A percentile compares a stretch with the other conserved stretches of the same genome.
phyloP scores from a whole-genome alignment of 1,140 invertebrate genomes.

The Heliothis subflexa region DNA sequence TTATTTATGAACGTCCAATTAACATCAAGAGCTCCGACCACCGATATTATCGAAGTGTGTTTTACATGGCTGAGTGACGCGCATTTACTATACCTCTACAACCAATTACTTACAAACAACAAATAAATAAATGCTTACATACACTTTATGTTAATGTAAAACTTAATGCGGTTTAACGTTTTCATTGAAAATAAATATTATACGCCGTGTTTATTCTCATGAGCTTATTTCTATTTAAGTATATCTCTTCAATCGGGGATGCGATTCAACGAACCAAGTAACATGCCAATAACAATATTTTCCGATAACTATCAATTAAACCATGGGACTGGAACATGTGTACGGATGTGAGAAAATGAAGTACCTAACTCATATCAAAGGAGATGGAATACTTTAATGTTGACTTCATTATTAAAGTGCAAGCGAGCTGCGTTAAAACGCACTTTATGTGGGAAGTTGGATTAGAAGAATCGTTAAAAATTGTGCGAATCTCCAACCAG shows the following conservation, averaged over 20 bases:
- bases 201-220: slow-evolving; percentile 3
- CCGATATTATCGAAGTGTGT: not conserved
- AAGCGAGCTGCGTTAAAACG: no score
- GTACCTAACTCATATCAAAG: not conserved
- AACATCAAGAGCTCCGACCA: not conserved
- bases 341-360: not conserved
- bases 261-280: slow-evolving; percentile 10
- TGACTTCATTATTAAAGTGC: not conserved
- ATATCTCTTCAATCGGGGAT: slow-evolving; percentile 17
- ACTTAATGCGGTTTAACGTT: not conserved
- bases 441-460: no score
- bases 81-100: not conserved
- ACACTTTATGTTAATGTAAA: not conserved
- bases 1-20: not conserved
- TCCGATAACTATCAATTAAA: slow-evolving; percentile 6
- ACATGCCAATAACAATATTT: slow-evolving; percentile 13
- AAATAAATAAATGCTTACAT: not conserved
- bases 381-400: not conserved
- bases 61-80: not conserved
- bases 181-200: not conserved
- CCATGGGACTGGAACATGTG: not conserved
- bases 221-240: slow-evolving; percentile 21
- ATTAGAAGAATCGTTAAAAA: no score
- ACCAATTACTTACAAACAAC: slow-evolving; percentile 2
- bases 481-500: no score